phyloP scores from a whole-genome alignment of 2,888 invertebrate genomes.

The Ptilodon capucinus region DNA sequence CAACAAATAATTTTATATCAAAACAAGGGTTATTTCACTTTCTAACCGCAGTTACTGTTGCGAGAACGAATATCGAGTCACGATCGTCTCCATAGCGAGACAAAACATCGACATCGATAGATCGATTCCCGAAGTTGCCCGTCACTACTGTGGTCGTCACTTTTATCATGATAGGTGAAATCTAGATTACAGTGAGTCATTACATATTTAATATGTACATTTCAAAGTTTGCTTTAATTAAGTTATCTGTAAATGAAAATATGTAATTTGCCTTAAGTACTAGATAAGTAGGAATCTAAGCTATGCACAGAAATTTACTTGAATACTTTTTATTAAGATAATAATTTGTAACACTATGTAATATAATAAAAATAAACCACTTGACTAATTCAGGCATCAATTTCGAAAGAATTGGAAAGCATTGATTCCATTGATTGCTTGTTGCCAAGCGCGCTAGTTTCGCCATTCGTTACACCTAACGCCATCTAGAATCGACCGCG shows the following conservation, averaged over 20 bases:
- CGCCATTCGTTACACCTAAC: slow-evolving; percentile 21
- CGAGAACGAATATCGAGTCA: slow-evolving; percentile 30
- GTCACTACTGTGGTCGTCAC: slow-evolving; percentile 29
- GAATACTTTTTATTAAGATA: too few relatives aligned
- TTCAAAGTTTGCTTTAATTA: neutral
- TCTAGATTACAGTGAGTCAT: slow-evolving; percentile 7
- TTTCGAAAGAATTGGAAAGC: slow-evolving; percentile 29
- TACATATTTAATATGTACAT: neutral
- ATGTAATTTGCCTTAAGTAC: neutral
- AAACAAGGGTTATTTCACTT: slow-evolving; percentile 57
- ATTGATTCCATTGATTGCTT: slow-evolving; percentile 24
- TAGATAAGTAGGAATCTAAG: neutral
- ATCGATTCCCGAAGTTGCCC: slow-evolving; percentile 15
- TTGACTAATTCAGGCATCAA: slow-evolving; percentile 24
- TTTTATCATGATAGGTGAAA: slow-evolving; percentile 3
- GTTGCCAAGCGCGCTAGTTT: slow-evolving; percentile 34
- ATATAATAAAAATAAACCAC: slow-evolving; percentile 18
- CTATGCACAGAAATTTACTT: neutral
- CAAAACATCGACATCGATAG: slow-evolving; percentile 9
- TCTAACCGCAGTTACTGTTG: slow-evolving; percentile 62
- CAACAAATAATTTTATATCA: slow-evolving; percentile 52
- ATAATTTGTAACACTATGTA: slow-evolving; percentile 1
- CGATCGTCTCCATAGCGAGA: slow-evolving; percentile 12
- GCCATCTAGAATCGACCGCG: slow-evolving; percentile 45
- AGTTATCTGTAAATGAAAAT: neutral